These are phyloP conservation scores for Tupaia tana DNA, from an alignment of 2,113 vertebrate species.

Conservation along the genomic window DNA sequence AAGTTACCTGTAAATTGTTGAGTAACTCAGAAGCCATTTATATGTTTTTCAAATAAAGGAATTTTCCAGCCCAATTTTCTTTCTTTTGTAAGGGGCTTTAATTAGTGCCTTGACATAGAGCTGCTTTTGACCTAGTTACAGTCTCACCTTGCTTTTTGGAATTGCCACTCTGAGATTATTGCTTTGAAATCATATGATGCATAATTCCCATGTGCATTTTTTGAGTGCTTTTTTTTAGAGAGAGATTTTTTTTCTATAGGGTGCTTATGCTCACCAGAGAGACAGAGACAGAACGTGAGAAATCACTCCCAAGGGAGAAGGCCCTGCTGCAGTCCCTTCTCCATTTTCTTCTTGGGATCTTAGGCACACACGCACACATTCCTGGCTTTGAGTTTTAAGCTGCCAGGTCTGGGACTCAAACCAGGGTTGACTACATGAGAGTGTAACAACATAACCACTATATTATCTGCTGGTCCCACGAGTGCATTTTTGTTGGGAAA, in stretches of 20 bases:
- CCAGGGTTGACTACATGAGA: no score
- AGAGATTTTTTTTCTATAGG: background rate
- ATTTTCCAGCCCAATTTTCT: background rate
- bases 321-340: no score
- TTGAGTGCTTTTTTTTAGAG: conserved; percentile 21
- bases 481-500: conserved; percentile 10
- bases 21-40: background rate
- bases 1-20: background rate
- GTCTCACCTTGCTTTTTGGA: background rate
- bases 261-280: no score
- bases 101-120: background rate
- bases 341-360: no score
- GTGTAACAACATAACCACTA: no score
- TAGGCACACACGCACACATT: no score
- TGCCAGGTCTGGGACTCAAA: no score
- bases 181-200: background rate
- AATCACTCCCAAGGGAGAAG: no score
- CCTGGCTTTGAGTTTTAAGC: no score
- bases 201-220: background rate
- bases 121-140: background rate
- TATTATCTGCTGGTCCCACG: no score
- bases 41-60: conserved; percentile 34
- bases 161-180: background rate
- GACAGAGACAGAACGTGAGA: no score
- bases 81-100: background rate